Evolutionary conservation across 2,797 vertebrate genomes (phyloP).

Genomic region (Podarcis lilfordi): DNA sequence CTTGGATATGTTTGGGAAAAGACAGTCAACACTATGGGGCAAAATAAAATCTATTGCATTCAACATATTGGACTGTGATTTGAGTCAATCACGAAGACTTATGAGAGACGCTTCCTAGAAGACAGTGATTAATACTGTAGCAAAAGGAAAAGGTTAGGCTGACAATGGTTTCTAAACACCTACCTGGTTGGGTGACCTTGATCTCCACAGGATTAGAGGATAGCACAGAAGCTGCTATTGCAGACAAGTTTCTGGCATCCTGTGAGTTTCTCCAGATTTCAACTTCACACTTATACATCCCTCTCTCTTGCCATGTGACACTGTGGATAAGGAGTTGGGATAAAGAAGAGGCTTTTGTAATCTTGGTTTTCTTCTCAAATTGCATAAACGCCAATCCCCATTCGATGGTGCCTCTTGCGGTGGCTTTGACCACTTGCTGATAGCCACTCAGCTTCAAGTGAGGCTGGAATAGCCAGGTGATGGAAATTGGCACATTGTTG

Average conservation of each 20-base stretch:
- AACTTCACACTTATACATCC: constrained; percentile 68
- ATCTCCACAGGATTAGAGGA: constrained; percentile 66
- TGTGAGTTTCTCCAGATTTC: constrained; percentile 58
- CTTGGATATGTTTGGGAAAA: no score
- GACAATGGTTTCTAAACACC: not conserved
- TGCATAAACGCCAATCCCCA: constrained; percentile 51
- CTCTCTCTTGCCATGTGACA: constrained; percentile 12
- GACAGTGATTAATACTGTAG: not conserved
- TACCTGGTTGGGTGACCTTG: constrained; percentile 73
- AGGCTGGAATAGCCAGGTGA: constrained; percentile 73
- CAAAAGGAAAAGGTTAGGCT: not conserved
- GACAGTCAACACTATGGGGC: no score
- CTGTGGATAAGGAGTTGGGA: constrained; percentile 62
- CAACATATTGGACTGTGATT: not conserved
- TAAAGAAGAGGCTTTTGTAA: constrained; percentile 9
- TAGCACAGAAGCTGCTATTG: not conserved
- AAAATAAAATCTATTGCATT: no score
- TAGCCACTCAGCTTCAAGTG: rapidly evolving
- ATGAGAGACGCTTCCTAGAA: not conserved
- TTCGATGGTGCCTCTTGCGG: constrained; percentile 38
- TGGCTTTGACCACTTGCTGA: constrained; percentile 43
- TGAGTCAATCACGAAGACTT: not conserved
- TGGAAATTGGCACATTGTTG: not conserved
- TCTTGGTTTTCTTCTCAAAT: constrained; percentile 67
- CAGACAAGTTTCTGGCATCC: rapidly evolving